These are phyloP conservation scores for Sinonovacula constricta DNA, from an alignment of 1,140 invertebrate genomes.

Conservation along the genomic window DNA sequence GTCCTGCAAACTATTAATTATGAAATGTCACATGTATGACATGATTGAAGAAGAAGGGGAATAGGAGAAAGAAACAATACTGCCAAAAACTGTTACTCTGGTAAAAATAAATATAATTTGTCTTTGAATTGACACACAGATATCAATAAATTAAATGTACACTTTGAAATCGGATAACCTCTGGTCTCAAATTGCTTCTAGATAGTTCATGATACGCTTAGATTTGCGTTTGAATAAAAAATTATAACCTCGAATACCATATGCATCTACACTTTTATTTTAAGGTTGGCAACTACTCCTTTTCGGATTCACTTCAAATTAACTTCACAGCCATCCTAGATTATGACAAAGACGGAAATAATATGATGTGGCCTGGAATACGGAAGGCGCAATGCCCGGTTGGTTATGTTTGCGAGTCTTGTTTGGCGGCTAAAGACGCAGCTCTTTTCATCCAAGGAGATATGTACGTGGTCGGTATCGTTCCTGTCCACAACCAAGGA, in stretches of 20 bases:
- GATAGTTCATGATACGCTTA: neutral
- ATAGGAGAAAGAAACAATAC: no score
- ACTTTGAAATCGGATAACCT: neutral
- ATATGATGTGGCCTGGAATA: slow-evolving; percentile 9
- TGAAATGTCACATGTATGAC: no score
- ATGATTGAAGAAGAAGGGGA: no score
- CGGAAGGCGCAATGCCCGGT: slow-evolving; percentile 36
- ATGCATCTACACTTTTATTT: neutral
- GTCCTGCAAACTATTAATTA: no score
- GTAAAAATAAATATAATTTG: no score
- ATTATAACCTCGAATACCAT: neutral
- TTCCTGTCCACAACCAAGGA: slow-evolving; percentile 25
- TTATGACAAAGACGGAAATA: slow-evolving; percentile 16
- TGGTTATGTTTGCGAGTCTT: slow-evolving; percentile 11
- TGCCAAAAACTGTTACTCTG: no score
- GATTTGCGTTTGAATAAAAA: neutral
- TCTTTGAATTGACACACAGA: no score
- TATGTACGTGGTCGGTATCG: slow-evolving; percentile 43
- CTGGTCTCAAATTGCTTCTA: neutral
- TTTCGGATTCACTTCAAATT: neutral
- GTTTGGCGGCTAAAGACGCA: neutral
- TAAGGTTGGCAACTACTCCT: slow-evolving; percentile 12
- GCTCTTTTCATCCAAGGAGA: slow-evolving; percentile 24
- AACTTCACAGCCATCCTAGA: neutral
- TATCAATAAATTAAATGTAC: no score